Conservation (phyloP, 1,140 invertebrate species). For the Zelostemma sp. region DNA sequence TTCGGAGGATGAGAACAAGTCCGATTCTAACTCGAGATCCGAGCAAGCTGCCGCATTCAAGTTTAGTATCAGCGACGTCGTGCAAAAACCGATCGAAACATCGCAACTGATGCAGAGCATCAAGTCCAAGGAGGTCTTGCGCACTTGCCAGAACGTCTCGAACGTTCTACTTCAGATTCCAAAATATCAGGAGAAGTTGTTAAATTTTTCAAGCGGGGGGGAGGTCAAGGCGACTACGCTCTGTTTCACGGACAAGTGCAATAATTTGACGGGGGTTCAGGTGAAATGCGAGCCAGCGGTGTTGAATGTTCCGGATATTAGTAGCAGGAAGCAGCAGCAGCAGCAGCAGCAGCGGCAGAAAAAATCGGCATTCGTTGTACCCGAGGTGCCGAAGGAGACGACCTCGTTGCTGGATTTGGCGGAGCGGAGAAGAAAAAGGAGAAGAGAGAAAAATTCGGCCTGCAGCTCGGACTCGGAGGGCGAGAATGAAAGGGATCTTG, state of each 20-base stretch:
- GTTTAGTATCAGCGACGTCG: conserved; percentile 52
- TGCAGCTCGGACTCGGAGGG: conserved; percentile 65
- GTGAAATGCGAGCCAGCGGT: conserved; percentile 60
- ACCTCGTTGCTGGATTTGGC: conserved; percentile 64
- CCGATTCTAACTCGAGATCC: conserved; percentile 40
- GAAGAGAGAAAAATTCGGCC: conserved; percentile 50
- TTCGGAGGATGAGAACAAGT: conserved; percentile 39
- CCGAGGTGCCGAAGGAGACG: conserved; percentile 53
- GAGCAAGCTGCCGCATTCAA: conserved; percentile 53
- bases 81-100: conserved; percentile 49
- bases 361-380: conserved; percentile 43
- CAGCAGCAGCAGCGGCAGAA: no score
- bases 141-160: conserved; percentile 65
- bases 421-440: conserved; percentile 61
- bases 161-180: conserved; percentile 65
- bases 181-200: conserved; percentile 64
- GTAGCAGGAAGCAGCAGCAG: conserved; percentile 57
- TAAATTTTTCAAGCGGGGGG: conserved; percentile 61
- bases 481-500: conserved; percentile 61
- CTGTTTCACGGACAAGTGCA: conserved; percentile 62
- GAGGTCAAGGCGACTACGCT: conserved; percentile 43
- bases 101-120: conserved; percentile 59
- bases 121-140: conserved; percentile 62
- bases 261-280: conserved; percentile 58
- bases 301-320: conserved; percentile 65